phyloP scores from a whole-genome alignment of 2,888 invertebrate species.

The Eristalis intricaria region DNA sequence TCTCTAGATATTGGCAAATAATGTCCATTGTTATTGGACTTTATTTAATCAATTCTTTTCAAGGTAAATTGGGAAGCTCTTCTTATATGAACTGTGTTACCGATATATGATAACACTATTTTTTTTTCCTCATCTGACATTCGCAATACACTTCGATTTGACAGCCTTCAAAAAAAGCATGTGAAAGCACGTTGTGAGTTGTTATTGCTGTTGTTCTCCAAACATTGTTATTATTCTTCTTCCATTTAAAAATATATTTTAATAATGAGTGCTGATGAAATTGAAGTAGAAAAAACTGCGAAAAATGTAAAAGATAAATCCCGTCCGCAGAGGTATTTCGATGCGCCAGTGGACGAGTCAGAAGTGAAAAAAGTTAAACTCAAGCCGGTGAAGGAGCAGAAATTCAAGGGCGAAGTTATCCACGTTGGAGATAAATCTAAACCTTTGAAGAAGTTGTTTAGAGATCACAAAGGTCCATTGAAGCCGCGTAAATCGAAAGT shows the following conservation, averaged over 20 bases:
- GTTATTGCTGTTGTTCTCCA: slow-evolving; percentile 9
- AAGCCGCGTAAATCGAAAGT: slow-evolving; percentile 59
- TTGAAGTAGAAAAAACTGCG: not conserved
- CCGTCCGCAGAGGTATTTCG: slow-evolving; percentile 73
- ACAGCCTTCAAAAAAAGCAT: slow-evolving; percentile 6
- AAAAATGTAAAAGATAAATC: slow-evolving; percentile 29
- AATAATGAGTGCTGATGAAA: slow-evolving; percentile 33
- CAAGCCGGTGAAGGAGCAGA: slow-evolving; percentile 73
- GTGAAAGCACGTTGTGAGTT: slow-evolving; percentile 47
- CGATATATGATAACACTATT: not conserved
- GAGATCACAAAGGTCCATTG: slow-evolving; percentile 3
- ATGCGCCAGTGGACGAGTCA: slow-evolving; percentile 62
- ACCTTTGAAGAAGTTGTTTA: not conserved
- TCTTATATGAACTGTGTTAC: not conserved
- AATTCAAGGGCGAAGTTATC: slow-evolving; percentile 76
- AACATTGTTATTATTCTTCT: not conserved
- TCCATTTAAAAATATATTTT: not conserved
- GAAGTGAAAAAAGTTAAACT: slow-evolving; percentile 74
- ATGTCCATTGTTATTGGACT: too few species aligned
- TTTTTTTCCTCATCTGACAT: not conserved
- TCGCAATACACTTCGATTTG: not conserved
- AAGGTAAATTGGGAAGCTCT: not conserved
- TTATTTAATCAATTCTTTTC: too few species aligned
- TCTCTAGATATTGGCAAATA: too few species aligned
- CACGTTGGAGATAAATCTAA: slow-evolving; percentile 71